phyloP scores from a whole-genome alignment of 2,888 invertebrate species.

The Epinotia ramella region DNA sequence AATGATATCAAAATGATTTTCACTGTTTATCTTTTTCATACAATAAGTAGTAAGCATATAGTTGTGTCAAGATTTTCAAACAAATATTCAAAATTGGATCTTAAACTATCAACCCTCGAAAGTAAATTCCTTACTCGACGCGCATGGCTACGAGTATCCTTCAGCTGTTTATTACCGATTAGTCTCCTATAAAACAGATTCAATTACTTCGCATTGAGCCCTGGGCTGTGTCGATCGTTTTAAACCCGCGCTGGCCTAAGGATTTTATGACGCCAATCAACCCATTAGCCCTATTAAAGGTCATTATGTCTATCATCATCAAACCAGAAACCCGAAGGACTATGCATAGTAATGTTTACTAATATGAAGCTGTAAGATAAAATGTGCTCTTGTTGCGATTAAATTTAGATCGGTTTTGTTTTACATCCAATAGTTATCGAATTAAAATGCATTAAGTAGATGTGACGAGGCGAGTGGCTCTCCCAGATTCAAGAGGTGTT shows the following conservation, averaged over 20 bases:
- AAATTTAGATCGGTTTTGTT: constrained; percentile 32
- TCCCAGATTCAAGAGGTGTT: neutral
- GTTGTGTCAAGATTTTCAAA: no score
- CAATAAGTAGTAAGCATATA: no score
- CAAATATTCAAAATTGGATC: no score
- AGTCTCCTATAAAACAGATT: constrained; percentile 62
- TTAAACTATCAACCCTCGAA: neutral
- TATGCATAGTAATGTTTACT: constrained; percentile 62
- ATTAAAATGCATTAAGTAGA: constrained; percentile 21
- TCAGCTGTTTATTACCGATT: constrained; percentile 47
- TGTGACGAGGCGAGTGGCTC: neutral
- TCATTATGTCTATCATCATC: constrained; percentile 70
- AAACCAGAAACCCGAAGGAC: constrained; percentile 58
- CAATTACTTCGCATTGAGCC: constrained; percentile 60
- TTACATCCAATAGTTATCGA: constrained; percentile 15
- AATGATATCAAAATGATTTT: no score
- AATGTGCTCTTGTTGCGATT: constrained; percentile 17
- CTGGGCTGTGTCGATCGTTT: constrained; percentile 40
- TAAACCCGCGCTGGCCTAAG: constrained; percentile 52
- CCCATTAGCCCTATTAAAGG: constrained; percentile 73
- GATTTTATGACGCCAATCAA: constrained; percentile 77
- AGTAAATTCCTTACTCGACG: no score
- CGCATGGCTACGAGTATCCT: neutral
- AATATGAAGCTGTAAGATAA: constrained; percentile 47
- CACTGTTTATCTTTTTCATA: no score